A percentile compares a stretch with the other conserved stretches of the same genome.
These are phyloP conservation scores for Coregonus ussuriensis DNA, from an alignment of 2,797 vertebrate genomes.

Conservation along the genomic window DNA sequence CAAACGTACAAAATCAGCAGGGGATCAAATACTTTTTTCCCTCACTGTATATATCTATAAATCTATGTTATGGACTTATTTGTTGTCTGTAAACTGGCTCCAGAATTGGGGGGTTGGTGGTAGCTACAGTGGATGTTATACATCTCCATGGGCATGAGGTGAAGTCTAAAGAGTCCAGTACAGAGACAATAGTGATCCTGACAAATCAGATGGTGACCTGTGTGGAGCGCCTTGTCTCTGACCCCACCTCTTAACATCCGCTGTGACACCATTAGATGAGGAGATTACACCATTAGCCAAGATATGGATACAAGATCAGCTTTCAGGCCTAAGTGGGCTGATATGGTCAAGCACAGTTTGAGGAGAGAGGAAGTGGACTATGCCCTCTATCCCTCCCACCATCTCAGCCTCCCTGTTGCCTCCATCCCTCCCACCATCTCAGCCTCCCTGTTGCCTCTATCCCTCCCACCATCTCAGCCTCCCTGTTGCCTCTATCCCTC, in stretches of 20 bases:
- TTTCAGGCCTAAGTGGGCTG: slow-evolving; percentile 15
- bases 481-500: background rate
- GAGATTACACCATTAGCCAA: slow-evolving; percentile 3
- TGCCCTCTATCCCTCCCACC: background rate
- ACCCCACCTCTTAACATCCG: slow-evolving; percentile 17
- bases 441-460: background rate
- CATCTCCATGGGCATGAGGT: background rate
- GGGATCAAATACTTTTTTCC: no score
- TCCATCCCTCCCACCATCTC: background rate
- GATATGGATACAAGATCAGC: slow-evolving; percentile 30
- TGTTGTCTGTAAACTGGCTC: no score
- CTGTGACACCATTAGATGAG: slow-evolving; percentile 36
- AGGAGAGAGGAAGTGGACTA: background rate
- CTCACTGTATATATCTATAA: no score
- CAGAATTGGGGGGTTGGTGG: no score
- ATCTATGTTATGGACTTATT: no score
- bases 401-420: background rate
- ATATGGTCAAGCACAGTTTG: background rate
- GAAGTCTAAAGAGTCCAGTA: background rate
- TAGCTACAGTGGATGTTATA: background rate
- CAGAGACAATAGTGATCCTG: background rate
- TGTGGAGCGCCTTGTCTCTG: background rate
- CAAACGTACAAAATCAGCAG: no score
- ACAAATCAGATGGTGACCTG: slow-evolving; percentile 1
- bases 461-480: background rate